Percentiles rank a stretch among this genome's conserved stretches.
These are phyloP conservation scores for Crocuta crocuta DNA, from an alignment of 2,113 vertebrate species.

Conservation along the genomic window DNA sequence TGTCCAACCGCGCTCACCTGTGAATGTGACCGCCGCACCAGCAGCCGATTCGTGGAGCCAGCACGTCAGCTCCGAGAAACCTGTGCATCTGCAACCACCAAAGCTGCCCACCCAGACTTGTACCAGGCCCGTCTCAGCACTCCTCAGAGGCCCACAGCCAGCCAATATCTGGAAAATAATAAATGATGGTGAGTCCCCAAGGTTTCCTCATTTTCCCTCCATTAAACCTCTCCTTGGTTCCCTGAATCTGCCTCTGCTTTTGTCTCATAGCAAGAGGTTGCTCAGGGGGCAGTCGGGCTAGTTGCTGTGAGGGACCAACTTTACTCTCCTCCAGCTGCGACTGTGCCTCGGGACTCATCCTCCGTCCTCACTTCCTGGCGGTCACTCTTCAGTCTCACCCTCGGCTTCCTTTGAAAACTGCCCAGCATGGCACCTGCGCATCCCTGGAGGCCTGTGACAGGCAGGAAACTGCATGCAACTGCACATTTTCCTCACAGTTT, in stretches of 20 bases:
- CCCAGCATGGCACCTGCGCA: background rate
- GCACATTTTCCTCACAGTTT: background rate
- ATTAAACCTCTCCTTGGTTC: background rate
- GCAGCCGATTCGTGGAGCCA: too few relatives aligned
- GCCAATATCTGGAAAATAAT: background rate
- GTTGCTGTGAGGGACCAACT: too few relatives aligned
- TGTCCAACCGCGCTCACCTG: background rate
- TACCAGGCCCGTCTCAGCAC: background rate
- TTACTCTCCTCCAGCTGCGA: background rate
- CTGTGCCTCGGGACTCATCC: background rate
- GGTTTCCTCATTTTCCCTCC: background rate
- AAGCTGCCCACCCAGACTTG: background rate
- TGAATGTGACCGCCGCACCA: accelerated
- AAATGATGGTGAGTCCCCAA: background rate
- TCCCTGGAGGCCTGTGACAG: constrained; percentile 12
- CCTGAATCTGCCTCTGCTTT: background rate
- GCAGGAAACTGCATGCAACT: background rate
- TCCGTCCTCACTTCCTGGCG: background rate
- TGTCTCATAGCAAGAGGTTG: background rate
- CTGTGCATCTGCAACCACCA: background rate
- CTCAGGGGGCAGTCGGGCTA: accelerated
- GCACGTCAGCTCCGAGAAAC: background rate
- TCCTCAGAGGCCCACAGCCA: background rate
- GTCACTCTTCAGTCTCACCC: background rate
- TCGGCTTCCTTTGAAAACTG: background rate